Evolutionary conservation across 2,113 vertebrate genomes (phyloP), one percentile per base, ranked within the genome.

Genomic region (Polypterus senegalus): DNA sequence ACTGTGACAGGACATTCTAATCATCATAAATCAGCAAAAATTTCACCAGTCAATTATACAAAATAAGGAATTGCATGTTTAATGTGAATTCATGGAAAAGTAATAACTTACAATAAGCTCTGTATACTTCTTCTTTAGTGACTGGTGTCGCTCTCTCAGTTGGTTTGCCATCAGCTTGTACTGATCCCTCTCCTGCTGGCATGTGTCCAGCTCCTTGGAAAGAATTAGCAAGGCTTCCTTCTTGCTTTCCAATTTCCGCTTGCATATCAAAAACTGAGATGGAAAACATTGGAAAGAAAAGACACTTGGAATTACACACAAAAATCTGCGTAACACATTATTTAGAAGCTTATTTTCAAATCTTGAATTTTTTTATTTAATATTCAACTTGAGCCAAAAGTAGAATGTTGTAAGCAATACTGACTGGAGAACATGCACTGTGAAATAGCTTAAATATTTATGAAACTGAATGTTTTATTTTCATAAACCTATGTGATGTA

Each of bases 141-240:
- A 82, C 71, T 98, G 95, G 76, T 98, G 95, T 9, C 83, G 83
- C 51, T 98, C 93, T 0, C 93, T 86, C 3, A 98, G 79, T 82
- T 98, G 95, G 70, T 96, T 98, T 61, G 94, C 93, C 93, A 98
- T 98, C 75, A 98, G 91, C 56, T 94, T 85, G 86, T 89, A 98
- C 73, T 98, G 94, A 83, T 98, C 95, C 69, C 93, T 80, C 71
- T 98, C 94, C 75, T 98, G 93, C 59, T 98, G 95, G 76, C 94
- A 96, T 5, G 83, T 91, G 75, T 96, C 95, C 75, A 98, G 81
- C 73, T 98, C 94, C 76, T 98, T 95, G 49, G 95, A 98, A 60
- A 98, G 86, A 74, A 98, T 98, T 62, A 98, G 81, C 47, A 98
- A 71, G 3, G 93, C 95, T 55, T 97, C 93, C 69, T 94, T 98